Conservation (phyloP, 2,113 vertebrate genomes). For the Esox niger region DNA sequence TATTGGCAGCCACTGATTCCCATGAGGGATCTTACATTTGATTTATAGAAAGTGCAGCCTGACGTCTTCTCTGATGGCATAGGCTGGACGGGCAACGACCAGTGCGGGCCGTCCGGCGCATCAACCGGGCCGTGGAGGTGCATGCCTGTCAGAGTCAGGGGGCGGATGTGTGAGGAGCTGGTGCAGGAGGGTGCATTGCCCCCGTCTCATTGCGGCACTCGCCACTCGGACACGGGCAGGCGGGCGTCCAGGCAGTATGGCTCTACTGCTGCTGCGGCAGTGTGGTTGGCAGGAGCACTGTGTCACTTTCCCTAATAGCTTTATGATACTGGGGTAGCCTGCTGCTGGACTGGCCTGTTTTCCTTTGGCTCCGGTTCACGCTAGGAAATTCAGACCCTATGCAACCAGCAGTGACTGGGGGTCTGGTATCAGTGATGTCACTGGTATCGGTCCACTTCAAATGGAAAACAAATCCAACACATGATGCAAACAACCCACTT, state of each 20-base stretch:
- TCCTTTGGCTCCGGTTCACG: constrained; percentile 2
- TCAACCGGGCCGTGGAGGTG: constrained; percentile 58
- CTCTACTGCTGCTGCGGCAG: constrained; percentile 47
- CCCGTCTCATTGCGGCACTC: constrained; percentile 58
- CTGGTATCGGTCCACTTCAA: too few species aligned
- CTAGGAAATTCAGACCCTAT: too few species aligned
- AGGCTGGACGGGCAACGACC: constrained; percentile 55
- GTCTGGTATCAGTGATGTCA: too few species aligned
- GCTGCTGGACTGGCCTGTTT: neutral
- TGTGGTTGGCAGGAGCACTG: constrained; percentile 31
- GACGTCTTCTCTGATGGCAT: constrained; percentile 65
- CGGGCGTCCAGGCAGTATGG: constrained; percentile 28
- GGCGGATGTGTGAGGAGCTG: constrained; percentile 55
- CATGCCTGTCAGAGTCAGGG: constrained; percentile 52
- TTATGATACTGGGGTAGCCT: constrained; percentile 12
- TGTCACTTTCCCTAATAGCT: constrained; percentile 44
- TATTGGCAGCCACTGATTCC: constrained; percentile 27
- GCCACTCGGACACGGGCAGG: constrained; percentile 46
- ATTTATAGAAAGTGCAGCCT: constrained; percentile 66
- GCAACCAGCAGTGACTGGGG: too few species aligned
- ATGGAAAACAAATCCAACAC: too few species aligned
- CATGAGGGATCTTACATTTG: constrained; percentile 39
- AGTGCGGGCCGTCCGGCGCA: constrained; percentile 25
- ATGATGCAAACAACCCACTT: too few species aligned
- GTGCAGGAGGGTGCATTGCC: constrained; percentile 46